These are phyloP conservation scores for Pardalotus punctatus DNA, from an alignment of 2,113 vertebrate species.

Conservation along the genomic window DNA sequence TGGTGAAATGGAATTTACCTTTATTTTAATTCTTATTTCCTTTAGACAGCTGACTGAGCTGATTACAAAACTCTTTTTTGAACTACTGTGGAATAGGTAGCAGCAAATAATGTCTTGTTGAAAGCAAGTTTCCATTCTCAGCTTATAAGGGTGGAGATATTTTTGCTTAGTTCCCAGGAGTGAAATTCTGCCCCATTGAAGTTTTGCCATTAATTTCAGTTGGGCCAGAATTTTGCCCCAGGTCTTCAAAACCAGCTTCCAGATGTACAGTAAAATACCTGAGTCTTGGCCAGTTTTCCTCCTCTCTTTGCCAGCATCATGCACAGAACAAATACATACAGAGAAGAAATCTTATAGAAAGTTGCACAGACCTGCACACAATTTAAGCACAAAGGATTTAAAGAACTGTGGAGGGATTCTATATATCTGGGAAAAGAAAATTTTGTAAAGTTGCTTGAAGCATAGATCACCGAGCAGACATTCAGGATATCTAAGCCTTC, in stretches of 20 bases:
- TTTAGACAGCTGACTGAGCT: not conserved
- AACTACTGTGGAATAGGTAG: not conserved
- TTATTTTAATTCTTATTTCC: not conserved
- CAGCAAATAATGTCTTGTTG: not conserved
- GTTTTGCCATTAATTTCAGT: constrained; percentile 31
- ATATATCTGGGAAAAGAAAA: not conserved
- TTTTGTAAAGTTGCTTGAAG: not conserved
- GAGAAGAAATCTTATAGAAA: not conserved
- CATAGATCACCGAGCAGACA: not conserved
- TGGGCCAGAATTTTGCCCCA: not conserved
- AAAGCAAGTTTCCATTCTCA: constrained; percentile 38
- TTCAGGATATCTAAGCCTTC: not conserved
- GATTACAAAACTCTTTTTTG: not conserved
- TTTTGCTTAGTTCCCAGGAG: constrained; percentile 16
- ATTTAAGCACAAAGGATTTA: not conserved
- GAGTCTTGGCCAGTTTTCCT: constrained; percentile 4
- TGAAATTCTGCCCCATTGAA: constrained; percentile 48
- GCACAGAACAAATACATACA: not conserved
- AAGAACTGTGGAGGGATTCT: not conserved
- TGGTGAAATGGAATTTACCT: not conserved
- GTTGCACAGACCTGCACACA: not conserved
- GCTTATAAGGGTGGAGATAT: constrained; percentile 24
- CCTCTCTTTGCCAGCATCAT: not conserved
- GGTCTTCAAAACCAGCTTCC: constrained; percentile 43
- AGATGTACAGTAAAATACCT: constrained; percentile 47